Percentiles rank a stretch among this genome's conserved stretches.
Conservation (phyloP, 2,888 invertebrate genomes). For the Amitus sp. region DNA sequence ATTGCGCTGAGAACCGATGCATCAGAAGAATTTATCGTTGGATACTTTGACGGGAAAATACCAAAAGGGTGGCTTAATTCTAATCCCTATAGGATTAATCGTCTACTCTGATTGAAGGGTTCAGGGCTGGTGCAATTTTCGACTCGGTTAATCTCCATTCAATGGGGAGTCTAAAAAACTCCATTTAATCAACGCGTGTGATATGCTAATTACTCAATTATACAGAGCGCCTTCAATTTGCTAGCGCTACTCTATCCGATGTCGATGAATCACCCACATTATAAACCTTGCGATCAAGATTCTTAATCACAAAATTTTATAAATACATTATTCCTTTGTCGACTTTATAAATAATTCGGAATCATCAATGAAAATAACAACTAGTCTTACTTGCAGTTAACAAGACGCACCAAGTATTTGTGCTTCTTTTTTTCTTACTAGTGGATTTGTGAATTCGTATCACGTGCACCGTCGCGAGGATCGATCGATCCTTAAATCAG, state of each 20-base stretch:
- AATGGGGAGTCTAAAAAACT: background rate
- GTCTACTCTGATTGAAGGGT: constrained; percentile 69
- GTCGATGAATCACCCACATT: background rate
- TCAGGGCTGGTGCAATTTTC: background rate
- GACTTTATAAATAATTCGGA: too few relatives aligned
- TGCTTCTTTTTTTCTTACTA: too few relatives aligned
- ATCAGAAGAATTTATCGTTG: constrained; percentile 74
- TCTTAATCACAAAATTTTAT: too few relatives aligned
- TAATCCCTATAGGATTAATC: constrained; percentile 73
- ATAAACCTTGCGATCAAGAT: too few relatives aligned
- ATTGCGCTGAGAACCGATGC: too few relatives aligned
- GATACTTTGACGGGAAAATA: constrained; percentile 70
- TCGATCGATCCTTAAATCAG: too few relatives aligned
- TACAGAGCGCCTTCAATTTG: constrained; percentile 48
- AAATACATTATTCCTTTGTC: too few relatives aligned
- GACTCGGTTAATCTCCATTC: constrained; percentile 1
- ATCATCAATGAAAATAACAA: too few relatives aligned
- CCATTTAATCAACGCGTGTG: background rate
- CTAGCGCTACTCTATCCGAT: constrained; percentile 17
- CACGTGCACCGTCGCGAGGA: too few relatives aligned
- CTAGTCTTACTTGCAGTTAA: too few relatives aligned
- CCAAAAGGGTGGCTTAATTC: constrained; percentile 77
- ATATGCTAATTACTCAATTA: background rate
- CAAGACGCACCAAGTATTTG: too few relatives aligned
- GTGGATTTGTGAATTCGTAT: too few relatives aligned